Evolutionary conservation across 1,140 invertebrate genomes (phyloP).

Genomic region (Drosophila yakuba): DNA sequence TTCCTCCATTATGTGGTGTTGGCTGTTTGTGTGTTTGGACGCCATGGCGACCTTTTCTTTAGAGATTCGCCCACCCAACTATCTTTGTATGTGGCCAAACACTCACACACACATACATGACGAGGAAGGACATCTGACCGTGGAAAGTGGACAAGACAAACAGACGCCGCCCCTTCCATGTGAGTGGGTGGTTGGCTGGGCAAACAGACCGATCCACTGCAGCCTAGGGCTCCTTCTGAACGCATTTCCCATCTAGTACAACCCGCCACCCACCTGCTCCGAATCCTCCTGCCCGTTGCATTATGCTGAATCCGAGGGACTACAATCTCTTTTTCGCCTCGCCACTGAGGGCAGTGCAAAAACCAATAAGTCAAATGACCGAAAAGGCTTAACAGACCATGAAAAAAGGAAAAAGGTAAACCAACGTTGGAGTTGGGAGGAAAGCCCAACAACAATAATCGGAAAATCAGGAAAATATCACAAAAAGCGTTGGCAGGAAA

Average conservation of each 20-base stretch:
- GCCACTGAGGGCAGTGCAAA: slow-evolving; percentile 45
- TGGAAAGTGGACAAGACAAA: slow-evolving; percentile 63
- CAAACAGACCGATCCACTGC: slow-evolving; percentile 46
- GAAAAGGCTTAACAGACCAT: slow-evolving; percentile 82
- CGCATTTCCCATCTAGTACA: slow-evolving; percentile 29
- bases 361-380: slow-evolving; percentile 83
- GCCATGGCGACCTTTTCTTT: slow-evolving; percentile 52
- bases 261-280: neutral
- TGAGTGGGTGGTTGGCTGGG: slow-evolving; percentile 35
- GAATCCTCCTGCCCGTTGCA: slow-evolving; percentile 16
- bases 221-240: slow-evolving; percentile 23
- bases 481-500: slow-evolving; percentile 32
- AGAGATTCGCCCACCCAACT: slow-evolving; percentile 6
- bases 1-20: slow-evolving; percentile 4
- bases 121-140: slow-evolving; percentile 51
- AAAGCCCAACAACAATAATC: slow-evolving; percentile 40
- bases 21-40: slow-evolving; percentile 17
- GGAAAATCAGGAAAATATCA: slow-evolving; percentile 49
- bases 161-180: slow-evolving; percentile 58
- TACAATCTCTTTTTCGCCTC: slow-evolving; percentile 24
- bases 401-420: slow-evolving; percentile 64
- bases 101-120: slow-evolving; percentile 34
- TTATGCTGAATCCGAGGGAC: slow-evolving; percentile 47
- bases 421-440: slow-evolving; percentile 36
- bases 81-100: slow-evolving; percentile 46